phyloP scores from a whole-genome alignment of 2,888 invertebrate genomes.

The Callyntrura sp. region DNA sequence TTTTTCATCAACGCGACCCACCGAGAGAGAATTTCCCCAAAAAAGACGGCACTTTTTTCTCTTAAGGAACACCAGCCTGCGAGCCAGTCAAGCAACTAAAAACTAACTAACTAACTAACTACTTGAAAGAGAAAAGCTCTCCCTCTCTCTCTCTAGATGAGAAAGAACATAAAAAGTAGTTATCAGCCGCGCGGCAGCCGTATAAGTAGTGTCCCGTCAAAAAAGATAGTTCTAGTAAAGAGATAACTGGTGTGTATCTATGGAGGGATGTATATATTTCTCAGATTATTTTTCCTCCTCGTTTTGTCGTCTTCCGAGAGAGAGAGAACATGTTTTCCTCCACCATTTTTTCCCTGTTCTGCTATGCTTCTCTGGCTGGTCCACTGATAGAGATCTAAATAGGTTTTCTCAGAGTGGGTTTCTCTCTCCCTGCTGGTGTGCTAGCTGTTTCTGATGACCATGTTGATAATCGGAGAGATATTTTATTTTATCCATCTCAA shows the following conservation, averaged over 20 bases:
- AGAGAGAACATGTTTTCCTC: not conserved
- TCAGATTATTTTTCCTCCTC: too few relatives aligned
- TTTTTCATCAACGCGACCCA: too few relatives aligned
- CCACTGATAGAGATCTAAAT: constrained; percentile 35
- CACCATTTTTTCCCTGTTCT: not conserved
- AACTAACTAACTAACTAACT: constrained; percentile 24
- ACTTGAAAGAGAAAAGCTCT: not conserved
- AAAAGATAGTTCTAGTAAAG: not conserved
- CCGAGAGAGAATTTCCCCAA: too few relatives aligned
- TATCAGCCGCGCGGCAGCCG: too few relatives aligned
- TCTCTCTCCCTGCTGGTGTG: not conserved
- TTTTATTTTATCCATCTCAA: constrained; percentile 22
- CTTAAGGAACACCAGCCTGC: too few relatives aligned
- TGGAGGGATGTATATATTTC: too few relatives aligned
- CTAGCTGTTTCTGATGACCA: not conserved
- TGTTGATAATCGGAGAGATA: constrained; percentile 12
- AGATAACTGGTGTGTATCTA: too few relatives aligned
- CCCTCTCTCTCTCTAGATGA: not conserved
- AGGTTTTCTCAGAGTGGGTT: not conserved
- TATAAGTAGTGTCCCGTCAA: not conserved
- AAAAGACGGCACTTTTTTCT: too few relatives aligned
- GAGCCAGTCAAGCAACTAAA: too few relatives aligned
- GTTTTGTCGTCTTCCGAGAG: not conserved
- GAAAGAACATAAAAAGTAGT: constrained; percentile 1
- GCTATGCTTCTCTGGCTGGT: not conserved